Evolutionary conservation across 2,797 vertebrate genomes (phyloP).

Genomic region (Luscinia luscinia): DNA sequence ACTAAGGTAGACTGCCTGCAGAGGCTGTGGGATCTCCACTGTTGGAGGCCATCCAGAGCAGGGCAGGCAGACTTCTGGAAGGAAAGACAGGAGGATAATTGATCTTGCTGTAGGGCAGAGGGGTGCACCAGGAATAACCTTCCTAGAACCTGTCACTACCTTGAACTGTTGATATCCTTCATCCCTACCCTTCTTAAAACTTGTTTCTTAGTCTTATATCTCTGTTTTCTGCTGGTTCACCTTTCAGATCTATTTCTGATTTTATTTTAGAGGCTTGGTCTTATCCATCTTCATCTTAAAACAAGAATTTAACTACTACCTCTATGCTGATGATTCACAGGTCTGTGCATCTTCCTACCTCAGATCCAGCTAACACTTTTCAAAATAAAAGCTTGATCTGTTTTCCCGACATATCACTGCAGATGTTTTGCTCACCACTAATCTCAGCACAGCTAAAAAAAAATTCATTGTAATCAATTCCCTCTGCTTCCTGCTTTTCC

Average conservation of each 20-base stretch:
- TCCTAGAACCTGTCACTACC: neutral
- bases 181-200: neutral
- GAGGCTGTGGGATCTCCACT: conserved; percentile 52
- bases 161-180: neutral
- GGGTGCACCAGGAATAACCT: conserved; percentile 31
- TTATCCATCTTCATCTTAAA: conserved; percentile 57
- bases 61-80: conserved; percentile 45
- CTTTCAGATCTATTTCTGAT: neutral
- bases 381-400: conserved; percentile 29
- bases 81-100: conserved; percentile 28
- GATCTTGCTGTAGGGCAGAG: conserved; percentile 5
- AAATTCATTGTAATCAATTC: neutral
- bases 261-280: conserved; percentile 31
- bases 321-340: conserved; percentile 51
- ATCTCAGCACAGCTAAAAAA: neutral
- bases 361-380: neutral
- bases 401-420: neutral
- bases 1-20: conserved; percentile 54
- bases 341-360: conserved; percentile 9
- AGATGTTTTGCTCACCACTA: conserved; percentile 11
- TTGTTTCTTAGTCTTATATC: neutral
- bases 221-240: neutral
- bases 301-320: conserved; percentile 23
- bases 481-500: neutral
- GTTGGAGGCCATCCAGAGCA: conserved; percentile 54